A percentile compares a stretch with the other conserved stretches of the same genome.
phyloP scores from a whole-genome alignment of 1,140 invertebrate species.

The Lasioglossum albipes region DNA sequence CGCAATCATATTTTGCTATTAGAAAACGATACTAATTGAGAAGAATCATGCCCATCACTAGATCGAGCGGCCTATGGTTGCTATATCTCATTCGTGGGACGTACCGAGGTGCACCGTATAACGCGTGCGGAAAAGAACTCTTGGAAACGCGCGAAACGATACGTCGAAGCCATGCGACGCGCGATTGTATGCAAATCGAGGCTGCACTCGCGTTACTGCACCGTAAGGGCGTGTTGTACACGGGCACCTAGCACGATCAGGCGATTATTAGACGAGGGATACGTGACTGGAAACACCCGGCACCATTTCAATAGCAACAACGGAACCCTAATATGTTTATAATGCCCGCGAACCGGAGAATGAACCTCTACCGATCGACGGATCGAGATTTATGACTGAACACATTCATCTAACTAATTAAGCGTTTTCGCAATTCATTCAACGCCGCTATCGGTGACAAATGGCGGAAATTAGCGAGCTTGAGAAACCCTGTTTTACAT shows the following conservation, averaged over 20 bases:
- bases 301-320: neutral
- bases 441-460: too few relatives aligned
- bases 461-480: too few relatives aligned
- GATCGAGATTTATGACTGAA: too few relatives aligned
- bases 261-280: slow-evolving; percentile 57
- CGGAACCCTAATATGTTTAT: slow-evolving; percentile 43
- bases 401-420: too few relatives aligned
- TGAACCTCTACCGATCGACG: too few relatives aligned
- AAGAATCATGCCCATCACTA: neutral
- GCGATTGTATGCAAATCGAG: slow-evolving; percentile 62
- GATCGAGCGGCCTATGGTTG: slow-evolving; percentile 13
- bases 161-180: slow-evolving; percentile 45
- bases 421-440: neutral
- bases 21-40: too few relatives aligned
- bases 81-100: slow-evolving; percentile 25
- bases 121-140: slow-evolving; percentile 31
- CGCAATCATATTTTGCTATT: too few relatives aligned
- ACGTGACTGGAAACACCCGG: slow-evolving; percentile 46
- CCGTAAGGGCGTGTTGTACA: slow-evolving; percentile 11
- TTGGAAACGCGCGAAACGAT: slow-evolving; percentile 60
- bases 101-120: neutral
- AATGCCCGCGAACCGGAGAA: too few relatives aligned
- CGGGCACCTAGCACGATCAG: slow-evolving; percentile 32
- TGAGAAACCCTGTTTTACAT: too few relatives aligned
- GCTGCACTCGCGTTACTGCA: slow-evolving; percentile 33